A percentile compares a stretch with the other conserved stretches of the same genome.
phyloP scores from a whole-genome alignment of 2,797 vertebrate genomes.

The Holocentrus rufus region DNA sequence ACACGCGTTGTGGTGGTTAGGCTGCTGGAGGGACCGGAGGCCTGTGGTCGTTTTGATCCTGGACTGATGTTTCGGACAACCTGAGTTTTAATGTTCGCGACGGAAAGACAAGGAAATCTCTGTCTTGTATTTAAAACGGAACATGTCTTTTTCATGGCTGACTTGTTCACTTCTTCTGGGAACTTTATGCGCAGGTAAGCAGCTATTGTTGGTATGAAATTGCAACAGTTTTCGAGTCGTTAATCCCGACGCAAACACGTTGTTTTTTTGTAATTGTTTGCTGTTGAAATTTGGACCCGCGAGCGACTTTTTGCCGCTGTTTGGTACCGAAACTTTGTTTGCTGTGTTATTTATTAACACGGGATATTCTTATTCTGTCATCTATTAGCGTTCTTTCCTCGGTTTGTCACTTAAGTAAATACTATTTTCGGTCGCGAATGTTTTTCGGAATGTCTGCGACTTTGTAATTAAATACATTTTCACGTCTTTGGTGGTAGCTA shows the following conservation, averaged over 20 bases:
- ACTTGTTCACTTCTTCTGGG: constrained; percentile 95
- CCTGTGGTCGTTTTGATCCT: constrained; percentile 71
- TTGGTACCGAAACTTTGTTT: constrained; percentile 64
- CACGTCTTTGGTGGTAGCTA: background rate
- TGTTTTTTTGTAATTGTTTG: background rate
- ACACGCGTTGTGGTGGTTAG: constrained; percentile 70
- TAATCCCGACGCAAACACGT: background rate
- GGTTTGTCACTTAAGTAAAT: background rate
- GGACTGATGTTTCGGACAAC: constrained; percentile 70
- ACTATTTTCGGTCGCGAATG: background rate
- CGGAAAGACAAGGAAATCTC: constrained; percentile 70
- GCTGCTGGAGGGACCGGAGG: constrained; percentile 71
- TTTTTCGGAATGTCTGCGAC: background rate
- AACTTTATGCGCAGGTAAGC: constrained; percentile 94
- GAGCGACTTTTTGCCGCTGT: constrained; percentile 27
- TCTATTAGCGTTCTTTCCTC: constrained; percentile 39
- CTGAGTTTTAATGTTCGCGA: constrained; percentile 80
- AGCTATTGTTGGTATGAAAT: constrained; percentile 31
- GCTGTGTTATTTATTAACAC: constrained; percentile 3
- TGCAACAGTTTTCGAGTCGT: constrained; percentile 33
- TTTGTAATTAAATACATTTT: background rate
- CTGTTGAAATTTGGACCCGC: constrained; percentile 32
- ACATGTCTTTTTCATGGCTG: constrained; percentile 95
- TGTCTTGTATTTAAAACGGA: constrained; percentile 81
- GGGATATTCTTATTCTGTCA: constrained; percentile 41